Evolutionary conservation across 2,888 invertebrate species (phyloP).

Genomic region (Nymphalis c-album): DNA sequence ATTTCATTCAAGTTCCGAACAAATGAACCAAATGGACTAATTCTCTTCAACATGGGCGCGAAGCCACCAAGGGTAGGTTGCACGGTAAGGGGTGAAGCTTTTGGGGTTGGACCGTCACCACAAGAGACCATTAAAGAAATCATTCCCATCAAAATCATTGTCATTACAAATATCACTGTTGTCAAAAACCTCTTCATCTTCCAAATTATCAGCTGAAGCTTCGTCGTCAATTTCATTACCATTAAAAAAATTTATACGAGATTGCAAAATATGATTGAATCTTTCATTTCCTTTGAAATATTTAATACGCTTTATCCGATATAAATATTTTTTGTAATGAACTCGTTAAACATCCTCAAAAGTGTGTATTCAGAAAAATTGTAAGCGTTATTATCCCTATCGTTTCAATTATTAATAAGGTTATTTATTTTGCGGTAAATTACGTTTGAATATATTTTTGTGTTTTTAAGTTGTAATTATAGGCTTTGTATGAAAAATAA

Average conservation of each 20-base stretch:
- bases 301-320: conserved; percentile 1
- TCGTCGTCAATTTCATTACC: conserved; percentile 26
- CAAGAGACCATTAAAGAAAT: conserved; percentile 52
- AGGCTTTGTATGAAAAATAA: no score
- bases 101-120: conserved; percentile 69
- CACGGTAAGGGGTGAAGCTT: conserved; percentile 83
- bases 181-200: conserved; percentile 27
- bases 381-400: conserved; percentile 21
- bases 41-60: conserved; percentile 94
- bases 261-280: conserved; percentile 30
- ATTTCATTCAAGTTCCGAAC: conserved; percentile 97
- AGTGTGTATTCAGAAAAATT: conserved; percentile 29
- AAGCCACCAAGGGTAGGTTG: conserved; percentile 88
- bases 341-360: conserved; percentile 25
- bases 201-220: conserved; percentile 17
- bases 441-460: background rate
- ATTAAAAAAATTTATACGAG: conserved; percentile 29
- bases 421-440: conserved; percentile 2
- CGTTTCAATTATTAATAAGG: background rate
- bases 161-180: conserved; percentile 18
- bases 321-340: conserved; percentile 15
- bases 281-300: conserved; percentile 14
- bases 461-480: background rate
- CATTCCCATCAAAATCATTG: conserved; percentile 43
- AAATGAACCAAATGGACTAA: conserved; percentile 95